These are phyloP conservation scores for Tupaia chinensis DNA, from an alignment of 2,113 vertebrate genomes.

Conservation along the genomic window DNA sequence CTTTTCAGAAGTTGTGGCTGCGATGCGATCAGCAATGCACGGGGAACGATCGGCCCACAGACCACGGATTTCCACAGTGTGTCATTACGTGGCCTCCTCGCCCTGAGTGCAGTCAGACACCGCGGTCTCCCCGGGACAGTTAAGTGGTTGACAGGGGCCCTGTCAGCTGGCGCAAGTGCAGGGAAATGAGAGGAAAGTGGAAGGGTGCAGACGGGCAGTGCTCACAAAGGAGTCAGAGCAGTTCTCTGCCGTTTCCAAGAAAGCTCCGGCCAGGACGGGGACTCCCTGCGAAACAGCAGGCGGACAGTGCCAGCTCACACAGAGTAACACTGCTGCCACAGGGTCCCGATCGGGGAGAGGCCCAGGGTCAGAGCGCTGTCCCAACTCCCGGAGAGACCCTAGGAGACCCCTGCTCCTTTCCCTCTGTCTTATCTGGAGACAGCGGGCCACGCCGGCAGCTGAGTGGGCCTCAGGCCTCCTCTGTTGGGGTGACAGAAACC, in stretches of 20 bases:
- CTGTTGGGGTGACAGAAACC: no score
- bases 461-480: background rate
- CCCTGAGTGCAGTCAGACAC: background rate
- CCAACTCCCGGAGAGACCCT: background rate
- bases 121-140: background rate
- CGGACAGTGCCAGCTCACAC: background rate
- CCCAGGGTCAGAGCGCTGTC: background rate
- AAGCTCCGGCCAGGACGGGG: background rate
- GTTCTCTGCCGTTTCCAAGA: background rate
- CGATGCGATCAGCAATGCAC: background rate
- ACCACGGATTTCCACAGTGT: rapidly evolving
- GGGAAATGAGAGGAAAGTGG: background rate
- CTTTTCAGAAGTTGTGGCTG: background rate
- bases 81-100: background rate
- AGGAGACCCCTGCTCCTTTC: background rate
- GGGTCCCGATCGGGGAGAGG: background rate
- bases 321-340: rapidly evolving
- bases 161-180: background rate
- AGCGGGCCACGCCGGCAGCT: background rate
- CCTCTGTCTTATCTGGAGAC: background rate
- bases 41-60: background rate
- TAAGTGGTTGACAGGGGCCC: background rate
- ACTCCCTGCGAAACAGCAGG: no score
- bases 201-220: background rate
- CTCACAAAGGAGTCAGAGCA: background rate